phyloP scores from a whole-genome alignment of 2,888 invertebrate genomes.

The Epinotia nisella region DNA sequence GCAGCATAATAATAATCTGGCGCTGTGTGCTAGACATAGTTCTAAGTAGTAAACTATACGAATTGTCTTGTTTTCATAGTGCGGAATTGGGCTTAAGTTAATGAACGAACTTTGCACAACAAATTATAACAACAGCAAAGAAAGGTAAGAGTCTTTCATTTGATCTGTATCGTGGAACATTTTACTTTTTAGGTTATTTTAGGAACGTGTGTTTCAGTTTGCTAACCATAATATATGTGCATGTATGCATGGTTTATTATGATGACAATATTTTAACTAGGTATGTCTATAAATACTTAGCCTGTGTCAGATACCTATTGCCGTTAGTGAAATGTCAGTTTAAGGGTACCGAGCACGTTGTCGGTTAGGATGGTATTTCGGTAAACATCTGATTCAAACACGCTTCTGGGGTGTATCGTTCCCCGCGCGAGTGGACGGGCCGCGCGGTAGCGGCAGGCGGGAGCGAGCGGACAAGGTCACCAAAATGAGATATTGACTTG shows the following conservation, averaged over 20 bases:
- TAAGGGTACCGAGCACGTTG: not conserved
- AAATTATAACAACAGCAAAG: not conserved
- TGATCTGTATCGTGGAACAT: not conserved
- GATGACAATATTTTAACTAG: not conserved
- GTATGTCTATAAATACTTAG: not conserved
- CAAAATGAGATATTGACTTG: conserved; percentile 34
- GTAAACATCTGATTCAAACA: conserved; percentile 12
- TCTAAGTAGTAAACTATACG: conserved; percentile 12
- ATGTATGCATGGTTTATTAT: not conserved
- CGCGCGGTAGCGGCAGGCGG: not conserved
- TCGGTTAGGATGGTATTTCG: not conserved
- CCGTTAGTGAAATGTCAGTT: not conserved
- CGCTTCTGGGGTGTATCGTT: conserved; percentile 5
- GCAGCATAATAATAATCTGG: conserved; percentile 26
- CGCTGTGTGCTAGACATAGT: conserved; percentile 3
- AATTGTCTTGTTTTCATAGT: conserved; percentile 11
- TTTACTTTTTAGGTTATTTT: conserved; percentile 28
- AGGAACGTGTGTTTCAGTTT: conserved; percentile 1
- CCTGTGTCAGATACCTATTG: not conserved
- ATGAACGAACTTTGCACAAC: not conserved
- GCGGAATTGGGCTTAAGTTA: not conserved
- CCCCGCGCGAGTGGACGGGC: conserved; percentile 19
- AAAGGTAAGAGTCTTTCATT: conserved; percentile 21
- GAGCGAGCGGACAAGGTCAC: conserved; percentile 33
- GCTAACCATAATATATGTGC: not conserved